phyloP scores from a whole-genome alignment of 37 sponge, comb jelly and placozoan genomes.

The Oopsacas minuta region DNA sequence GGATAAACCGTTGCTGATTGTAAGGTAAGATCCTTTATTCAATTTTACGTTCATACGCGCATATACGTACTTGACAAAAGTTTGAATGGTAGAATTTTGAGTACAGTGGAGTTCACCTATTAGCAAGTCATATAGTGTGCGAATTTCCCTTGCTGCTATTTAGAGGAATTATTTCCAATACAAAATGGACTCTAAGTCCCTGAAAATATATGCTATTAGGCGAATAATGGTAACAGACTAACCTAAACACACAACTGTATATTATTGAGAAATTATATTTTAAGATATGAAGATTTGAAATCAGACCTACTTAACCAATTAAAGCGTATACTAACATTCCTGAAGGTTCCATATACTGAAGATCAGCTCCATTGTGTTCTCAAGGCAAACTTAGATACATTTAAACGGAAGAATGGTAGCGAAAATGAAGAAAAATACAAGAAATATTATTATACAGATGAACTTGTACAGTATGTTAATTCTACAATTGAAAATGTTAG shows the following conservation, averaged over 20 bases:
- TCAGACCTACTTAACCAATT: constrained; percentile 14
- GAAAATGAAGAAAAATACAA: background rate
- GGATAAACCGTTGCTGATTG: background rate
- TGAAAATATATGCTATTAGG: no score
- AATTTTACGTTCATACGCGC: no score
- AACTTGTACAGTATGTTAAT: background rate
- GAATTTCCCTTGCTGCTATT: no score
- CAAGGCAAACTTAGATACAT: background rate
- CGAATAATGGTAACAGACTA: no score
- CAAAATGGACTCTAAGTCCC: no score
- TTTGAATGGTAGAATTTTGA: no score
- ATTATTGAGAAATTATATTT: no score
- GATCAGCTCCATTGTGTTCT: constrained; percentile 20
- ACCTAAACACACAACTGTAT: no score
- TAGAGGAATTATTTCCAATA: no score
- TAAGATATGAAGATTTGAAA: constrained; percentile 15
- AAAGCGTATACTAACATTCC: constrained; percentile 30
- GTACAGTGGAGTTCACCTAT: no score
- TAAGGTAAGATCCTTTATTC: background rate
- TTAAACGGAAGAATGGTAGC: background rate
- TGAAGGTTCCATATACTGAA: constrained; percentile 23
- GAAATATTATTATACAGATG: background rate
- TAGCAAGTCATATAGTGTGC: no score
- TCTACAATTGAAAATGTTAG: background rate
- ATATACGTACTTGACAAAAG: no score